Conservation (phyloP, 2,797 vertebrate species). For the Potorous gilbertii region DNA sequence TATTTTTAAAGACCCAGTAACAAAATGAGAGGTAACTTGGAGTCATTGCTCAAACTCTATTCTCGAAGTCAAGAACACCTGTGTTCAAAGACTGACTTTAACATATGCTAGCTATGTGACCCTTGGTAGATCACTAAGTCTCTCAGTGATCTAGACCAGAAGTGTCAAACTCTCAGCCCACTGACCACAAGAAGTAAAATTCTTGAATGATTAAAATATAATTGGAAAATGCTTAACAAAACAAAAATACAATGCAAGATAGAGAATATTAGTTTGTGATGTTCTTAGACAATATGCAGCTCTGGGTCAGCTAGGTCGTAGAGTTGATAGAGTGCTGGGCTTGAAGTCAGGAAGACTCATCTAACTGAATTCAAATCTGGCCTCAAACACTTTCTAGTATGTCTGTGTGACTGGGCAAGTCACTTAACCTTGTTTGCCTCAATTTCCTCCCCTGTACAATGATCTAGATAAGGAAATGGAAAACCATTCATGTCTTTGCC, state of each 20-base stretch:
- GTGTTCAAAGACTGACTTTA: not conserved
- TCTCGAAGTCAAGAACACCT: not conserved
- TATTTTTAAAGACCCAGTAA: not conserved
- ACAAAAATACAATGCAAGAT: not conserved
- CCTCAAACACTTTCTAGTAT: not conserved
- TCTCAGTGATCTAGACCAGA: not conserved
- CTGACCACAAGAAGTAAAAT: not conserved
- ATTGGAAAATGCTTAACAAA: not conserved
- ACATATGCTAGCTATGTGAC: not conserved
- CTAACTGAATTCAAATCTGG: not conserved
- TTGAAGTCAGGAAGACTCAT: not conserved
- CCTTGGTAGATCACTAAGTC: not conserved
- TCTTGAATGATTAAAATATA: not conserved
- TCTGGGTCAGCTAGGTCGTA: not conserved
- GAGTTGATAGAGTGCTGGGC: not conserved
- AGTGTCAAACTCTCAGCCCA: not conserved
- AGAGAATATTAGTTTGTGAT: not conserved
- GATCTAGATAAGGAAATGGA: not conserved
- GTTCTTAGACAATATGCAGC: not conserved
- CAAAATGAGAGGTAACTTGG: not conserved
- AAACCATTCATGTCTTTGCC: not conserved
- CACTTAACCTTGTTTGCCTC: not conserved
- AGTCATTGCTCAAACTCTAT: not conserved
- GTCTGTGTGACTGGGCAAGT: not conserved
- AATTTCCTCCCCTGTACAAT: not conserved